Conservation (phyloP, 2,113 vertebrate species). For the Noctilio leporinus region DNA sequence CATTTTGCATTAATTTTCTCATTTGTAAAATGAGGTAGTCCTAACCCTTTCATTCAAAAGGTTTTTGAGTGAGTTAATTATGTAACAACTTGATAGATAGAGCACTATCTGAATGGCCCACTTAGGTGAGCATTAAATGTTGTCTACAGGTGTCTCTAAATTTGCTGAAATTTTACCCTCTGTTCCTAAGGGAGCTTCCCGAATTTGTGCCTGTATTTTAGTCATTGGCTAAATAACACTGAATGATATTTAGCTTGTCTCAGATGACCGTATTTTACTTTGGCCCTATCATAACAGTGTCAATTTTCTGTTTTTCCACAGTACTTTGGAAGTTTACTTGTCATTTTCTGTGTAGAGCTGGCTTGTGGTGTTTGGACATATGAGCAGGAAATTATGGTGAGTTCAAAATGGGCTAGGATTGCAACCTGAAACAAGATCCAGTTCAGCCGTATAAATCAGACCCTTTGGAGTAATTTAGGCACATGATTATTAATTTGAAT, state of each 20-base stretch:
- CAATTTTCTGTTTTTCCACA: conserved; percentile 72
- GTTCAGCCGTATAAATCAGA: background rate
- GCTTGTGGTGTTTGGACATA: conserved; percentile 97
- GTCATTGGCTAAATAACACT: background rate
- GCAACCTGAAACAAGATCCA: background rate
- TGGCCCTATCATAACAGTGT: background rate
- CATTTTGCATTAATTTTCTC: background rate
- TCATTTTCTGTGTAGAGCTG: conserved; percentile 96
- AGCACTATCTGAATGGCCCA: background rate
- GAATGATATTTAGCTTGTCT: background rate
- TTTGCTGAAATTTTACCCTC: background rate
- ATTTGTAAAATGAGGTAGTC: background rate
- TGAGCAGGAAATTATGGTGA: conserved; percentile 88
- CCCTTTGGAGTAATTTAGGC: background rate
- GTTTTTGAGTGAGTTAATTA: background rate
- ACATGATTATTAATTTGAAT: background rate
- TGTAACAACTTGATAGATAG: background rate
- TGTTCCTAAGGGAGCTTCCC: background rate
- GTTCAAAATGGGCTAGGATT: conserved; percentile 64
- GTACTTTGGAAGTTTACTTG: conserved; percentile 95
- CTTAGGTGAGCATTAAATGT: background rate
- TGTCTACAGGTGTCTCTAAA: background rate
- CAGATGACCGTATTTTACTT: background rate
- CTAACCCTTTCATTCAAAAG: background rate
- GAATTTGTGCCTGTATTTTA: background rate